phyloP scores from a whole-genome alignment of 1,140 invertebrate species.

The Phthorimaea operculella region DNA sequence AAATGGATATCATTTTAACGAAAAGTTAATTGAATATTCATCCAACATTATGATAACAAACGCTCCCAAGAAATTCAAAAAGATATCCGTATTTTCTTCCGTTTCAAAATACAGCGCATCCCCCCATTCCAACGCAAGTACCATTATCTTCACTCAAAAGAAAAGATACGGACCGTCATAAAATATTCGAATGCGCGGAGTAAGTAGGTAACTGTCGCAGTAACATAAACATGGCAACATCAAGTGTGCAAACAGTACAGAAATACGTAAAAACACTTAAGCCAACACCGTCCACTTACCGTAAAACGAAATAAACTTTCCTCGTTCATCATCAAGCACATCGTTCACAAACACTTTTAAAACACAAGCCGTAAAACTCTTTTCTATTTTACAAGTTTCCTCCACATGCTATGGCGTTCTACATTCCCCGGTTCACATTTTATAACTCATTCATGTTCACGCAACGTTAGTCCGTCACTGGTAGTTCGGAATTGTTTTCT shows the following conservation, averaged over 20 bases:
- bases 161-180: slow-evolving; percentile 2
- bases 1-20: no score
- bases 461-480: slow-evolving; percentile 14
- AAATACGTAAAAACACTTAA: slow-evolving; percentile 13
- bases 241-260: slow-evolving; percentile 5
- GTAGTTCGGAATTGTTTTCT: slow-evolving; percentile 25
- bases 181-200: slow-evolving; percentile 3
- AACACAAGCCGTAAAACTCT: slow-evolving; percentile 32
- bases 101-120: no score
- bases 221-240: slow-evolving; percentile 9
- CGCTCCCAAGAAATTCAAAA: no score
- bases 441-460: slow-evolving; percentile 12
- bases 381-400: slow-evolving; percentile 17
- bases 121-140: background rate
- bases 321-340: slow-evolving; percentile 44
- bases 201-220: slow-evolving; percentile 2
- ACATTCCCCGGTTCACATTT: no score
- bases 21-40: no score
- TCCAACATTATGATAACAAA: no score
- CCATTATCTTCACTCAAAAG: background rate
- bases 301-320: slow-evolving; percentile 43
- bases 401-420: slow-evolving; percentile 15
- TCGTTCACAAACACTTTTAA: slow-evolving; percentile 39
- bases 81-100: no score
- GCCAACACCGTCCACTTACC: slow-evolving; percentile 38